Evolutionary conservation across 2,797 vertebrate genomes (phyloP).

Genomic region (Perodicticus potto): DNA sequence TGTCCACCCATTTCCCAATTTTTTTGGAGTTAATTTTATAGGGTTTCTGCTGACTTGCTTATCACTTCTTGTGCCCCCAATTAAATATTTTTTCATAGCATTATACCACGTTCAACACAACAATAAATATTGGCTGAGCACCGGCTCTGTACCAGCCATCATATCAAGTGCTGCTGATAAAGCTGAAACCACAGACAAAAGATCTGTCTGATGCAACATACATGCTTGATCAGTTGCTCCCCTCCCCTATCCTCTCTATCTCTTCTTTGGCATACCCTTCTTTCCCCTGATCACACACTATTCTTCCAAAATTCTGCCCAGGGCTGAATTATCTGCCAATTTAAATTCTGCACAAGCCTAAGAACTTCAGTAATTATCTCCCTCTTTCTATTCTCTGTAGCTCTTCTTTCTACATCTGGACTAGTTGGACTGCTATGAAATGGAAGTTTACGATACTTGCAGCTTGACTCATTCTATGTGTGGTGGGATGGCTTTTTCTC

Average conservation of each 20-base stretch:
- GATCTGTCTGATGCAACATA: neutral
- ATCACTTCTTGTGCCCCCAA: neutral
- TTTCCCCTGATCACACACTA: neutral
- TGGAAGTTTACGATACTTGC: neutral
- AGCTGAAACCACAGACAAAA: neutral
- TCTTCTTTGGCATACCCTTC: neutral
- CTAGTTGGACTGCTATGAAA: neutral
- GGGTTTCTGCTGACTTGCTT: neutral
- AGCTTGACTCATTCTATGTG: neutral
- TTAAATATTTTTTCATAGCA: neutral
- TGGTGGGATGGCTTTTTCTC: neutral
- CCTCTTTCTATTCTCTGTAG: neutral
- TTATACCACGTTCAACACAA: neutral
- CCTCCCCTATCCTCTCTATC: neutral
- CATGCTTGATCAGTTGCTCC: neutral
- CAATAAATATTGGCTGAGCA: neutral
- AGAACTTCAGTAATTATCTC: neutral
- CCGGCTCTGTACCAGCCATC: neutral
- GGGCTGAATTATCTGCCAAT: neutral
- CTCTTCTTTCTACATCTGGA: neutral
- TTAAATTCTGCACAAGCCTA: neutral
- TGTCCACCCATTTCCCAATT: neutral
- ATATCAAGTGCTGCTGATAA: neutral
- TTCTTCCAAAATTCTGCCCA: neutral
- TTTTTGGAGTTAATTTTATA: conserved; percentile 11